These are phyloP conservation scores for Erebia epiphron DNA, from an alignment of 2,888 invertebrate genomes.

Conservation along the genomic window DNA sequence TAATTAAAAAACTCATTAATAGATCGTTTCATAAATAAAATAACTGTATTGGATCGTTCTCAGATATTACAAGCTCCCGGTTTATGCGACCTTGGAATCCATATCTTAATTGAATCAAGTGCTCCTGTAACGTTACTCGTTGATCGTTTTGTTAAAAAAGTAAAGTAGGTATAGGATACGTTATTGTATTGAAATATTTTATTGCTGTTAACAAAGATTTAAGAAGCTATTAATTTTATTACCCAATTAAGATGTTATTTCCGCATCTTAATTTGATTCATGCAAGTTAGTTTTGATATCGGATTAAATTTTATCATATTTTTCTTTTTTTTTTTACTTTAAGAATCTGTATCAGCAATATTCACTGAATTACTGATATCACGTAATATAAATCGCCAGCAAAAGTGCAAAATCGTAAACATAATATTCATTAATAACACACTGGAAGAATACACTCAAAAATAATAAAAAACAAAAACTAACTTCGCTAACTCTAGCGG, in stretches of 20 bases:
- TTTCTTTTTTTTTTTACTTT: too few species aligned
- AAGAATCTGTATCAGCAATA: background rate
- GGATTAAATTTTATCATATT: background rate
- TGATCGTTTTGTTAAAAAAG: constrained; percentile 35
- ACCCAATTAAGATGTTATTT: background rate
- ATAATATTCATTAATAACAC: constrained; percentile 1
- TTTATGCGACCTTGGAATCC: constrained; percentile 51
- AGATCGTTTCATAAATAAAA: constrained; percentile 1
- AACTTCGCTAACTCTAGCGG: constrained; percentile 44
- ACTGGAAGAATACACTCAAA: constrained; percentile 8
- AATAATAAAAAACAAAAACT: constrained; percentile 33
- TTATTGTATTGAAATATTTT: constrained; percentile 3
- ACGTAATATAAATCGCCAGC: background rate
- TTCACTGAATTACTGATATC: background rate
- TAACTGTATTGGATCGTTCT: background rate
- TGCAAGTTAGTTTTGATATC: background rate
- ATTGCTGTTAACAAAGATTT: background rate
- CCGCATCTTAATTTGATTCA: background rate
- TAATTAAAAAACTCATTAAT: too few species aligned
- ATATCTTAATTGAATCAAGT: constrained; percentile 77
- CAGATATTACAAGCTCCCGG: constrained; percentile 52
- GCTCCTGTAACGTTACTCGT: constrained; percentile 44
- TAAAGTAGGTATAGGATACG: constrained; percentile 29
- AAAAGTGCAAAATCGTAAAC: constrained; percentile 1
- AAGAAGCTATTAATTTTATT: background rate